Evolutionary conservation across 2,888 invertebrate genomes (phyloP).

Genomic region (Diarsia brunnea): DNA sequence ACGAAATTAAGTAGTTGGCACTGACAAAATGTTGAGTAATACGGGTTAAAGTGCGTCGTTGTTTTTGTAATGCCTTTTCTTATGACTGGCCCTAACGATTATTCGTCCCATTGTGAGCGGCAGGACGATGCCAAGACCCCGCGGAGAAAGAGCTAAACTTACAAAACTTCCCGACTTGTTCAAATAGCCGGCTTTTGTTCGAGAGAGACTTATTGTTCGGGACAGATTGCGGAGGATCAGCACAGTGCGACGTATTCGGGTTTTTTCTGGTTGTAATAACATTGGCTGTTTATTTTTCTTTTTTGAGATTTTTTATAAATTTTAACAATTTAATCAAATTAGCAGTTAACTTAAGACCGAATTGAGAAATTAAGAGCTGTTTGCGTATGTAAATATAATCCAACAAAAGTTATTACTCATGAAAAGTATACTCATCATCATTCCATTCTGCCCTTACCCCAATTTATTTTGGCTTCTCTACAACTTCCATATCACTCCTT

Average conservation of each 20-base stretch:
- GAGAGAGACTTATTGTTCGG: slow-evolving; percentile 90
- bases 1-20: slow-evolving; percentile 82
- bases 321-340: neutral
- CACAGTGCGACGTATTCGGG: slow-evolving; percentile 78
- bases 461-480: too few species aligned
- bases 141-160: slow-evolving; percentile 89
- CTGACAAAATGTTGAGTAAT: slow-evolving; percentile 85
- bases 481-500: neutral
- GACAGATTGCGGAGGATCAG: slow-evolving; percentile 90
- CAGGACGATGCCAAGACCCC: slow-evolving; percentile 87
- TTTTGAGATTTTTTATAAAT: neutral
- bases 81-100: slow-evolving; percentile 89
- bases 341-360: neutral
- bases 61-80: slow-evolving; percentile 89
- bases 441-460: too few species aligned
- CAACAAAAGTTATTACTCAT: neutral
- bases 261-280: slow-evolving; percentile 71
- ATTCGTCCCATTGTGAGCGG: slow-evolving; percentile 87
- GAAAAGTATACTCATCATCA: too few species aligned
- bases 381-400: neutral
- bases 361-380: neutral
- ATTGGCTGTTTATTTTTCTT: slow-evolving; percentile 36
- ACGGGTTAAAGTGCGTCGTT: slow-evolving; percentile 85
- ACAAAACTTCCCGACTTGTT: slow-evolving; percentile 90
- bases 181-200: slow-evolving; percentile 90